These are phyloP conservation scores for Poeciliopsis retropinna DNA, from an alignment of 2,113 vertebrate species.

Conservation along the genomic window DNA sequence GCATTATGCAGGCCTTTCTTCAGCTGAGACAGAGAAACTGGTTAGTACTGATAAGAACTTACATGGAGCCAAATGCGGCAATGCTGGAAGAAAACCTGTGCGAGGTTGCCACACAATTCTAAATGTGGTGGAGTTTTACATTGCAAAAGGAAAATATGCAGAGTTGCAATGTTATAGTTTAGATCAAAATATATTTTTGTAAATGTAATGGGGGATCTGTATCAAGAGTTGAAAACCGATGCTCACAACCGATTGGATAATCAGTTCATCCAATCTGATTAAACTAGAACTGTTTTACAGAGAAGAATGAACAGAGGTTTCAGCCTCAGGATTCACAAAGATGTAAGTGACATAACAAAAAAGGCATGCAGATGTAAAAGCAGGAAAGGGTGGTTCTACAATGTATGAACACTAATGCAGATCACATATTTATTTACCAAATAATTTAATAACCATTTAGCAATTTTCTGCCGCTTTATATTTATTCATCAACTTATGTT, in stretches of 20 bases:
- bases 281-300: not conserved
- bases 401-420: not conserved
- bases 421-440: not conserved
- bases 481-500: not conserved
- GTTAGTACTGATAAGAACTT: too few species aligned
- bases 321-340: not conserved
- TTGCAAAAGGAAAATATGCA: too few species aligned
- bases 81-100: too few species aligned
- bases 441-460: not conserved
- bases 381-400: not conserved
- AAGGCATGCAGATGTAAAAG: not conserved
- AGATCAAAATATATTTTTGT: not conserved
- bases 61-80: too few species aligned
- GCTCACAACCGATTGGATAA: too few species aligned
- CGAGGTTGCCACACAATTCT: too few species aligned
- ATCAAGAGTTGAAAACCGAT: not conserved
- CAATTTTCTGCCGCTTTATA: not conserved
- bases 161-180: not conserved
- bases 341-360: not conserved
- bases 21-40: not conserved
- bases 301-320: not conserved
- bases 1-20: not conserved
- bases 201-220: too few species aligned
- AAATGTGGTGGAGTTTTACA: too few species aligned
- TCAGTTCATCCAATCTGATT: not conserved